phyloP scores from a whole-genome alignment of 2,888 invertebrate genomes.

The Scaptomyza polygonia region DNA sequence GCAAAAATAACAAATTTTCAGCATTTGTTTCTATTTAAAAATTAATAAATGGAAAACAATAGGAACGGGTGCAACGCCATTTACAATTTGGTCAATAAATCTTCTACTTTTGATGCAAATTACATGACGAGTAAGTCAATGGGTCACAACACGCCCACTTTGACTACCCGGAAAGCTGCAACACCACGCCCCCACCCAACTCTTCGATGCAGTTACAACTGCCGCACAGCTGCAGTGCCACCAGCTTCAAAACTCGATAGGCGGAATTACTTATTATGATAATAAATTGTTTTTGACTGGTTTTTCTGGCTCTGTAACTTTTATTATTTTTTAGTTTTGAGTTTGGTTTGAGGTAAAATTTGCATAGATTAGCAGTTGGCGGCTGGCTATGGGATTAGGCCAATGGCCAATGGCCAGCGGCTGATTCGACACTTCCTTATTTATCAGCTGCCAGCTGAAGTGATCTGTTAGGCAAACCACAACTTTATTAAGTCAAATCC shows the following conservation, averaged over 20 bases:
- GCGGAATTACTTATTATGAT: conserved; percentile 73
- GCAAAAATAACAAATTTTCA: conserved; percentile 19
- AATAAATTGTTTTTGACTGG: conserved; percentile 73
- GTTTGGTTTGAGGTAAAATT: conserved; percentile 45
- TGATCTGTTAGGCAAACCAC: conserved; percentile 29
- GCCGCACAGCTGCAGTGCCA: conserved; percentile 28
- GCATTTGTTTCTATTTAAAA: conserved; percentile 16
- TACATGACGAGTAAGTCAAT: conserved; percentile 67
- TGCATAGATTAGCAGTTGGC: conserved; percentile 63
- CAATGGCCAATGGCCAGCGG: conserved; percentile 24
- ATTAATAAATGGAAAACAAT: conserved; percentile 17
- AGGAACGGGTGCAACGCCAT: conserved; percentile 4
- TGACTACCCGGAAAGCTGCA: conserved; percentile 40
- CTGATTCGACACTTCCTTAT: conserved; percentile 61
- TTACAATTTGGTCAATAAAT: conserved; percentile 6
- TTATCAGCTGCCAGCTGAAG: conserved; percentile 46
- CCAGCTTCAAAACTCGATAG: conserved; percentile 40
- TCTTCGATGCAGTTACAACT: conserved; percentile 12
- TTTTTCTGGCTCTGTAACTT: conserved; percentile 59
- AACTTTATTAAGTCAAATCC: conserved; percentile 51
- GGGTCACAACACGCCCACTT: conserved; percentile 55
- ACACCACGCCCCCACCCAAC: background rate
- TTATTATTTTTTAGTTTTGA: background rate
- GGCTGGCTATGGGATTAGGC: conserved; percentile 44
- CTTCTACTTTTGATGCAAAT: conserved; percentile 42